These are phyloP conservation scores for Axinella damicornis DNA, from an alignment of 37 sponge, comb jelly and placozoan genomes.

Conservation along the genomic window DNA sequence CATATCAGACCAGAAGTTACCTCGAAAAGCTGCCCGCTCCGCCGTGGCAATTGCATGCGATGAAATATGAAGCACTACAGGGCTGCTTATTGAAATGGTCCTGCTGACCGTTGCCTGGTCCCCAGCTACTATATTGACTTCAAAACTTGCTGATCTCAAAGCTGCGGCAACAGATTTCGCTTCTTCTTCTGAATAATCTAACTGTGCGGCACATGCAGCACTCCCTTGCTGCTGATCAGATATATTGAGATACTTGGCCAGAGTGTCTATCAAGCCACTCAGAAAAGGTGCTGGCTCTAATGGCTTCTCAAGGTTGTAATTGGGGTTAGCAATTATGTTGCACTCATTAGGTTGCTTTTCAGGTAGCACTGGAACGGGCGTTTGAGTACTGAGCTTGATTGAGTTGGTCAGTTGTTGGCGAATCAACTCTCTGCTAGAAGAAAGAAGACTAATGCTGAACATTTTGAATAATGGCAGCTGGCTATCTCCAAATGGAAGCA, in stretches of 20 bases:
- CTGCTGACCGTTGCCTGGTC: slow-evolving; percentile 12
- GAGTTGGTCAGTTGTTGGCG: background rate
- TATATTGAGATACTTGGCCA: background rate
- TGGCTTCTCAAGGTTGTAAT: slow-evolving; percentile 9
- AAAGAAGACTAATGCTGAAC: slow-evolving; percentile 10
- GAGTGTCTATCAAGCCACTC: background rate
- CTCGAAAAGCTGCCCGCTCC: slow-evolving; percentile 16
- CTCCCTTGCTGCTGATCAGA: background rate
- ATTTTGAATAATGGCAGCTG: slow-evolving; percentile 3
- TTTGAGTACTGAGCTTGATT: background rate
- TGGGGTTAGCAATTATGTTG: slow-evolving; percentile 7
- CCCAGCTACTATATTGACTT: background rate
- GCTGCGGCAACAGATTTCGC: background rate
- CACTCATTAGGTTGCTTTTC: background rate
- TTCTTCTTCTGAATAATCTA: slow-evolving; percentile 21
- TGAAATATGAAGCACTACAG: slow-evolving; percentile 18
- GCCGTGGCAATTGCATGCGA: slow-evolving; percentile 10
- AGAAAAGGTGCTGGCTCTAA: background rate
- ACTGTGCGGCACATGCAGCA: background rate
- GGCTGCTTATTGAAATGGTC: slow-evolving; percentile 1
- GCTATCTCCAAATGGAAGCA: background rate
- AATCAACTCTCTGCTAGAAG: slow-evolving; percentile 1
- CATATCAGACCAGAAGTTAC: slow-evolving; percentile 34
- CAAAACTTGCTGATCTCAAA: background rate
- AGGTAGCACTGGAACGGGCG: background rate